phyloP scores from a whole-genome alignment of 2,888 invertebrate species.

The Tanytarsus gracilentus region DNA sequence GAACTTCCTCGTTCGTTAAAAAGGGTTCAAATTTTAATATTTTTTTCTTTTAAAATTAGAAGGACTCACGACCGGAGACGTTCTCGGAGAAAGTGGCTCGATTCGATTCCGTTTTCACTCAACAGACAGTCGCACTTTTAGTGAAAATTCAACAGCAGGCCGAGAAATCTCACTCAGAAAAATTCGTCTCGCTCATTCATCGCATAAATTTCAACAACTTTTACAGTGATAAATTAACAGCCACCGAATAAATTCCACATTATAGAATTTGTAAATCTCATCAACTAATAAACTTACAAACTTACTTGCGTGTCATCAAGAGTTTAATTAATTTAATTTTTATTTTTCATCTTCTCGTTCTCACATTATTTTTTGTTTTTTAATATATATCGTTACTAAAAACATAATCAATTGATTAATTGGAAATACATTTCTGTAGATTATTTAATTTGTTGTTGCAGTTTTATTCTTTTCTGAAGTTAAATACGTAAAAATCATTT shows the following conservation, averaged over 20 bases:
- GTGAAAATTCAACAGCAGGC: conserved; percentile 41
- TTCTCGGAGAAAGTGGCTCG: conserved; percentile 41
- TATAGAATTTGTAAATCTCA: no score
- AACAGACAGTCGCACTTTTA: conserved; percentile 39
- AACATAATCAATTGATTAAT: no score
- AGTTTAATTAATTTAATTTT: no score
- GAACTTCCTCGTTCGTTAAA: no score
- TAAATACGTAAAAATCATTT: conserved; percentile 8
- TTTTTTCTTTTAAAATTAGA: not conserved
- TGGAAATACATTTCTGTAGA: conserved; percentile 3
- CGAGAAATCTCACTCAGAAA: conserved; percentile 40
- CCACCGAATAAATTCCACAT: no score
- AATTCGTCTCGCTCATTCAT: conserved; percentile 42
- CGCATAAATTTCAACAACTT: conserved; percentile 30
- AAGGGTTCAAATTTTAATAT: conserved; percentile 3
- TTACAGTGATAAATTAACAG: not conserved
- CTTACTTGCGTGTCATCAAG: no score
- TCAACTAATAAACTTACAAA: no score
- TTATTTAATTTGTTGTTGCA: not conserved
- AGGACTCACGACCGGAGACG: conserved; percentile 35
- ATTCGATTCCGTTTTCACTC: conserved; percentile 42
- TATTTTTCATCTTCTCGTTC: no score
- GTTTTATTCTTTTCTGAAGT: conserved; percentile 5
- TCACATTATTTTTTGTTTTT: no score
- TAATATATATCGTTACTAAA: no score